Evolutionary conservation across 2,797 vertebrate genomes (phyloP).

Genomic region (Crypturellus tataupa): DNA sequence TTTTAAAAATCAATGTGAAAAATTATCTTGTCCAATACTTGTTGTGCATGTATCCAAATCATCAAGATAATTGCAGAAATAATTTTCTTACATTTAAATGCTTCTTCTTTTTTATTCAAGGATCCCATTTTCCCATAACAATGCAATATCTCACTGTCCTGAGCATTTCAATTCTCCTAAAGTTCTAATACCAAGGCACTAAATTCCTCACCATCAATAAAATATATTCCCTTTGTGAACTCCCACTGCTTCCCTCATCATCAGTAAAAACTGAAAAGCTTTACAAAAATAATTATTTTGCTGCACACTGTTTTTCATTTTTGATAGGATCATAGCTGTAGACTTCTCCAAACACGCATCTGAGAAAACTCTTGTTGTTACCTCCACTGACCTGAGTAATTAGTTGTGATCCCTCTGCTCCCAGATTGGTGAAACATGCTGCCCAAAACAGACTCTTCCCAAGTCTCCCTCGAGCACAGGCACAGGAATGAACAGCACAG

Average conservation of each 20-base stretch:
- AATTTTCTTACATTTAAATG: neutral
- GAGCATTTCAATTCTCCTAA: slow-evolving; percentile 61
- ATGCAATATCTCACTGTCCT: slow-evolving; percentile 5
- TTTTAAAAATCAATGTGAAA: neutral
- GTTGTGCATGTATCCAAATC: neutral
- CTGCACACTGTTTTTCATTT: slow-evolving; percentile 69
- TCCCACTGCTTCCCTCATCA: slow-evolving; percentile 60
- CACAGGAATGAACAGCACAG: neutral
- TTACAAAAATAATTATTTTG: slow-evolving; percentile 76
- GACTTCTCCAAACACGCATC: slow-evolving; percentile 62
- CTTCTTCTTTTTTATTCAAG: neutral
- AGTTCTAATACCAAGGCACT: slow-evolving; percentile 47
- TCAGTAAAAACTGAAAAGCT: slow-evolving; percentile 53
- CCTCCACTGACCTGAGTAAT: slow-evolving; percentile 71
- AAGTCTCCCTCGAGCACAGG: slow-evolving; percentile 10
- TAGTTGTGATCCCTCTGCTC: slow-evolving; percentile 44
- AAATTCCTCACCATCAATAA: slow-evolving; percentile 68
- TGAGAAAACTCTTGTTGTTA: slow-evolving; percentile 70
- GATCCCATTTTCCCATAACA: neutral
- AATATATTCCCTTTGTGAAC: slow-evolving; percentile 54
- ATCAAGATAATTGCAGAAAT: neutral
- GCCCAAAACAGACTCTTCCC: neutral
- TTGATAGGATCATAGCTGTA: slow-evolving; percentile 65
- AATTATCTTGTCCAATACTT: rapidly evolving
- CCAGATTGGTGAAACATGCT: neutral